These are phyloP conservation scores for Leuctra nigra DNA, from an alignment of 2,888 invertebrate genomes.

Conservation along the genomic window DNA sequence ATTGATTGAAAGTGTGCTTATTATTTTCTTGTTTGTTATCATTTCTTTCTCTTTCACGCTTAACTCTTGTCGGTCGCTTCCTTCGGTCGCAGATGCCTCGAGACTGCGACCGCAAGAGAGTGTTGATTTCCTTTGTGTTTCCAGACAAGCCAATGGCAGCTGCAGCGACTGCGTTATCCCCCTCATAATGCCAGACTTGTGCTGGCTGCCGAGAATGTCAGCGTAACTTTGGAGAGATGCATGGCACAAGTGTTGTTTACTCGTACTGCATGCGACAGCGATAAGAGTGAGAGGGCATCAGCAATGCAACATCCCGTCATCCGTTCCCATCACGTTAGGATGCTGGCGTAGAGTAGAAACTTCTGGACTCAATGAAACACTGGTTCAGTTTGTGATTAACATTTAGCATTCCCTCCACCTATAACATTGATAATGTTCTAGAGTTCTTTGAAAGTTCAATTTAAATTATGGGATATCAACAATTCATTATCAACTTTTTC, in stretches of 20 bases:
- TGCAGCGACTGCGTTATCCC: background rate
- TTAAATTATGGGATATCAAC: no score
- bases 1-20: no score
- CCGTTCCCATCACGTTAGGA: background rate
- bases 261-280: constrained; percentile 3
- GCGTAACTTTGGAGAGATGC: constrained; percentile 12
- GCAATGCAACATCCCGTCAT: background rate
- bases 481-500: no score
- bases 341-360: no score
- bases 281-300: background rate
- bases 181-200: constrained; percentile 20
- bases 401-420: no score
- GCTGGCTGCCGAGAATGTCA: constrained; percentile 11
- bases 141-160: background rate
- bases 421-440: no score
- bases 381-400: no score
- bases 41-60: constrained; percentile 6
- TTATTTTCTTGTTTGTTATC: constrained; percentile 8
- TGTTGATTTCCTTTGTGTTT: background rate
- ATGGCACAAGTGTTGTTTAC: constrained; percentile 6
- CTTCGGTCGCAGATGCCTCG: background rate
- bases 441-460: no score
- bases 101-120: background rate
- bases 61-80: background rate
- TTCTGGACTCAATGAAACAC: no score